Conservation (phyloP, 2,113 vertebrate species). For the Corythaixoides concolor region DNA sequence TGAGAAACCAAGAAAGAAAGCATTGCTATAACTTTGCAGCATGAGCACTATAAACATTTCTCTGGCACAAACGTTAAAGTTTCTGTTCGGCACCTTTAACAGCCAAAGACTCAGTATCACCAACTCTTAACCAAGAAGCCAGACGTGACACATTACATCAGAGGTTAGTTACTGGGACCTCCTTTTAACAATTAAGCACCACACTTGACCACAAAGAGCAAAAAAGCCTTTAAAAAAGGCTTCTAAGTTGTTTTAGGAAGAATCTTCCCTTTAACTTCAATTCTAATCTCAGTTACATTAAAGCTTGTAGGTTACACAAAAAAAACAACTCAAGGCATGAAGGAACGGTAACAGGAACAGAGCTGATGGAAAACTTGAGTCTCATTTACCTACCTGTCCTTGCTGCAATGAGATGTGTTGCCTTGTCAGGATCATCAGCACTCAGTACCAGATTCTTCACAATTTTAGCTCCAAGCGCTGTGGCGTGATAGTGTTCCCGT, state of each 20-base stretch:
- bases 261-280: background rate
- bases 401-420: constrained; percentile 92
- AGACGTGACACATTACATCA: background rate
- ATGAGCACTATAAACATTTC: background rate
- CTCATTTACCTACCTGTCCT: constrained; percentile 81
- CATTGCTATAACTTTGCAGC: background rate
- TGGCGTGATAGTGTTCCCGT: constrained; percentile 92
- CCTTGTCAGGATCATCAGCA: constrained; percentile 79
- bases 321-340: background rate
- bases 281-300: background rate
- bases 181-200: background rate
- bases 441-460: constrained; percentile 80
- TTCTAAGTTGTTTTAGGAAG: background rate
- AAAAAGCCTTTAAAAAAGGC: background rate
- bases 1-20: background rate
- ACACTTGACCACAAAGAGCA: background rate
- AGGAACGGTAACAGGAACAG: background rate
- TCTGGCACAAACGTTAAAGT: background rate
- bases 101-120: background rate
- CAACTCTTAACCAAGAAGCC: background rate
- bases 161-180: background rate
- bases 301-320: background rate
- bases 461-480: constrained; percentile 89
- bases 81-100: background rate
- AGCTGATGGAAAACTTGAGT: background rate